Conservation (phyloP, 2,888 invertebrate genomes). For the Eledona agricola region DNA sequence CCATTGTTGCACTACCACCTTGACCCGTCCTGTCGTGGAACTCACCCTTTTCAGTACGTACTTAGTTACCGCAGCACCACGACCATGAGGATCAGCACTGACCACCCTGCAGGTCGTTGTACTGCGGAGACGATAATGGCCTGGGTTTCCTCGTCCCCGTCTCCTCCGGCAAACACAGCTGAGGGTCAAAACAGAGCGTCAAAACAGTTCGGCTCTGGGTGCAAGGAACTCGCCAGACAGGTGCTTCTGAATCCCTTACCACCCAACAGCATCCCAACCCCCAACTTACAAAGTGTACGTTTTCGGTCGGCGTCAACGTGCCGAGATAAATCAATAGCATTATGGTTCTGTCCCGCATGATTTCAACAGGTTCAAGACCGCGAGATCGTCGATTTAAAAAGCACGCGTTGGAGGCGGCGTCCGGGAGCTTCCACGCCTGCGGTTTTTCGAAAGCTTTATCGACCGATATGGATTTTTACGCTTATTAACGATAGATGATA, state of each 20-base stretch:
- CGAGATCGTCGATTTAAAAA: slow-evolving; percentile 9
- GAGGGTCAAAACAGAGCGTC: too few relatives aligned
- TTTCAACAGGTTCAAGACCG: slow-evolving; percentile 14
- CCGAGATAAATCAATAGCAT: slow-evolving; percentile 12
- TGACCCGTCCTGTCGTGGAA: too few relatives aligned
- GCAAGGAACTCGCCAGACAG: slow-evolving; percentile 28
- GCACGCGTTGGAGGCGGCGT: background rate
- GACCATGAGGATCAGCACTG: slow-evolving; percentile 15
- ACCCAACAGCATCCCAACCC: slow-evolving; percentile 8
- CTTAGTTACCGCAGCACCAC: too few relatives aligned
- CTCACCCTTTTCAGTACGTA: too few relatives aligned
- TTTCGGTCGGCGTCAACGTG: background rate
- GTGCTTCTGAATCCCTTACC: slow-evolving; percentile 23
- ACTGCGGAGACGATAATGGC: slow-evolving; percentile 9
- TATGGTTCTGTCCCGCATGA: slow-evolving; percentile 6
- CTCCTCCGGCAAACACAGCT: background rate
- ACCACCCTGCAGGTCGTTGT: slow-evolving; percentile 16
- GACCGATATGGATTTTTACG: background rate
- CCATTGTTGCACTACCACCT: too few relatives aligned
- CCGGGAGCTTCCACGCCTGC: background rate
- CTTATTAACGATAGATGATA: background rate
- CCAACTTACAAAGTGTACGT: too few relatives aligned
- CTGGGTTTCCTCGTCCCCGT: background rate
- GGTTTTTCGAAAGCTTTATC: background rate
- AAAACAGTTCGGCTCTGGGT: too few relatives aligned